phyloP scores from a whole-genome alignment of 2,797 vertebrate genomes.

The Paramormyrops hopkinsi region DNA sequence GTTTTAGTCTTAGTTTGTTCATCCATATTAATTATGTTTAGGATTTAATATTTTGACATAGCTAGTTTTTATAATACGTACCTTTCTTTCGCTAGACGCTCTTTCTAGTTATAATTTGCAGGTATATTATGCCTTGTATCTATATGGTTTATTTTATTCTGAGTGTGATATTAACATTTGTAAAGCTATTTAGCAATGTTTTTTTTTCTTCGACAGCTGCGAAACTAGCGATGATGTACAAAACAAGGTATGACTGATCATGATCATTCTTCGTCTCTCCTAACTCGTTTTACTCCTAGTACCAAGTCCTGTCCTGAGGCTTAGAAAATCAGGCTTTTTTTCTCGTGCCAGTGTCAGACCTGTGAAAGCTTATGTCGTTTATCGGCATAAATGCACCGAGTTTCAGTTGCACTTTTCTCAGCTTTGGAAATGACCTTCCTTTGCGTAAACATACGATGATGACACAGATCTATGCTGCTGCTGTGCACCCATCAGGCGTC shows the following conservation, averaged over 20 bases:
- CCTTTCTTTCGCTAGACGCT: neutral
- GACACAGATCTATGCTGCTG: neutral
- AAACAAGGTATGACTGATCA: constrained; percentile 39
- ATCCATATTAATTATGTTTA: neutral
- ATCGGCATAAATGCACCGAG: neutral
- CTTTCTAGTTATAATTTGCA: neutral
- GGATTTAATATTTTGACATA: neutral
- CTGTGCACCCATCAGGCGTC: constrained; percentile 24
- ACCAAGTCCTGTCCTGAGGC: neutral
- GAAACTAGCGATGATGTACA: neutral
- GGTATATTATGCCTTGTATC: neutral
- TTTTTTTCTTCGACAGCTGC: constrained; percentile 14
- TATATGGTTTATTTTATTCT: neutral
- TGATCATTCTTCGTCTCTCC: neutral
- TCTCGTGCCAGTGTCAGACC: neutral
- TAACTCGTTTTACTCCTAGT: neutral
- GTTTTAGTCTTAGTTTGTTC: neutral
- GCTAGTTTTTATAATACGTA: neutral
- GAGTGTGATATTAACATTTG: neutral
- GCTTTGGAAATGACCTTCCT: neutral
- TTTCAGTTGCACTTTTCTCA: neutral
- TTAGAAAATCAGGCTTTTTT: neutral
- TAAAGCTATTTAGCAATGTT: neutral
- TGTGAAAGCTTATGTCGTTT: neutral
- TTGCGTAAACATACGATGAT: neutral